These are phyloP conservation scores for Papilio glaucus DNA, from an alignment of 1,140 invertebrate species.

Conservation along the genomic window DNA sequence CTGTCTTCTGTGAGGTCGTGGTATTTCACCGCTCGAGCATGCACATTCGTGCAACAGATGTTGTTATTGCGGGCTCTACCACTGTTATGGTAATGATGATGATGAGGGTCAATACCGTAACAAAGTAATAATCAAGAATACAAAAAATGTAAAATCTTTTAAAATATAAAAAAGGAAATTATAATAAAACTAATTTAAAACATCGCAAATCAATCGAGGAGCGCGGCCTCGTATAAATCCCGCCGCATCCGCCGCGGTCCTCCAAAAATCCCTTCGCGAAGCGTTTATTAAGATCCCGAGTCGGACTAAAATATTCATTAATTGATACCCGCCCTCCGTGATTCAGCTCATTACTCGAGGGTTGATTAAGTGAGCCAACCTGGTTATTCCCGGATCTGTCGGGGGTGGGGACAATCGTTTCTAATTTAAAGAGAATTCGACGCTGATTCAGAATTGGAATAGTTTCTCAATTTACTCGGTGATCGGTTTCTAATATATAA, in stretches of 20 bases:
- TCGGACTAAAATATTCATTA: constrained; percentile 76
- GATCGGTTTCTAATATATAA: background rate
- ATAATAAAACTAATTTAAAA: constrained; percentile 50
- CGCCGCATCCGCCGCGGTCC: constrained; percentile 55
- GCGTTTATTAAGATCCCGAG: constrained; percentile 74
- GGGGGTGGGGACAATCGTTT: background rate
- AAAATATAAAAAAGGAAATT: constrained; percentile 41
- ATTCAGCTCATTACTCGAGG: constrained; percentile 70
- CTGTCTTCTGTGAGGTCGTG: no score
- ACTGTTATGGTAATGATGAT: no score
- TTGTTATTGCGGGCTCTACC: no score
- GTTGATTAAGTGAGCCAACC: constrained; percentile 72
- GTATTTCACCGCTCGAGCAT: no score
- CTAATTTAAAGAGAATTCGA: constrained; percentile 27
- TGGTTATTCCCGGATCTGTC: constrained; percentile 40
- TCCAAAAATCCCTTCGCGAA: constrained; percentile 73
- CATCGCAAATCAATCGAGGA: constrained; percentile 64
- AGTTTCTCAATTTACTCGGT: constrained; percentile 5
- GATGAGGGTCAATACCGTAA: no score
- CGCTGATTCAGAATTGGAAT: background rate
- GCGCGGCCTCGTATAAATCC: constrained; percentile 58
- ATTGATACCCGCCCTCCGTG: constrained; percentile 71
- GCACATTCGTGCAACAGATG: no score
- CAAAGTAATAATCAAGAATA: no score
- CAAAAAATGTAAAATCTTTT: no score